Base-by-base conservation (phyloP, 1,140 invertebrate genomes). In the Bicyclus anynana region DNA sequence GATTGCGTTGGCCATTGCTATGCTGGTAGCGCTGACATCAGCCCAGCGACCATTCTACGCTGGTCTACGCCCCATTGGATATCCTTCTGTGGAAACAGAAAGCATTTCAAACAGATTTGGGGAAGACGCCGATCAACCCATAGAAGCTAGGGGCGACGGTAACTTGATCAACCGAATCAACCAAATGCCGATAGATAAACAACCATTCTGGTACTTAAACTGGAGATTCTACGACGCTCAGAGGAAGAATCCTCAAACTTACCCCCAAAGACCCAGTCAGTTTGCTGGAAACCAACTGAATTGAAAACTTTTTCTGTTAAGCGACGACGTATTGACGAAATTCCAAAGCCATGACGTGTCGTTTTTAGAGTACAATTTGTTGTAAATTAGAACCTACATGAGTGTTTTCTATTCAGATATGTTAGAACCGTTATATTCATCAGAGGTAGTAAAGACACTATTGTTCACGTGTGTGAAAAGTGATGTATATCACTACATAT, bases 201-300 rank as follows among this genome's bases (percentile, higher is more conserved):
- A 83, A 60, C 91, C 91, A 0, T 92, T 91, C 61, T 92, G 91
- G 91, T 90, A 85, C 27, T 21, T 92, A 2, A 92, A 92, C 56
- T 86, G 87, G 74, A 73, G 79, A 21, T 77, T 87, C 2, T 91
- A 92, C 13, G 85, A 91, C 37, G 77, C 46, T 1, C 47, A 85
- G 0, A 84, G 88, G 21, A 77, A 68, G 18, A 78, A 80, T 21
- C 80, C 77, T 10, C 72, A 82, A 53, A 78, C 69, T 5, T 86
- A 71, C 13, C 75, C 67, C 1, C 56, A 62, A 10, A 74, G 67
- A 16, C 72, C 69, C 0, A 84, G 73, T 48, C 51, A 27, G 7
- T 84, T 81, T 47, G 29, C 37, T 17, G 23, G 21, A 9, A 42
- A 21, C 38, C 14, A 53, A 14, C 40, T 37, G 16, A 38, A 5